These are phyloP conservation scores for Lasiurus borealis DNA, from an alignment of 2,113 vertebrate species.

Conservation along the genomic window DNA sequence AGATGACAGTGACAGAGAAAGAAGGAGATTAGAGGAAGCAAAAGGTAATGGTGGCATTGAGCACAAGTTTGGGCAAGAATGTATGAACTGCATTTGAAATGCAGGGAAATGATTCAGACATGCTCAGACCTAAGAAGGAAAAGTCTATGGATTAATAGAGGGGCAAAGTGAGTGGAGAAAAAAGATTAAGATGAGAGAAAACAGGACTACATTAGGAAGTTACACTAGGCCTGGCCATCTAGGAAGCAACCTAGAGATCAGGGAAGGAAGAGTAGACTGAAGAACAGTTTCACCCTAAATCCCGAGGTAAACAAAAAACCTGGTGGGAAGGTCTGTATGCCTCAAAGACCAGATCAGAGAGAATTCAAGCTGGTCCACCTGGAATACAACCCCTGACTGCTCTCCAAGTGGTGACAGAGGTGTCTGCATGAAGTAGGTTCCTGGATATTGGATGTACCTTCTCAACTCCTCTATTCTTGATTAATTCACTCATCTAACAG, in stretches of 20 bases:
- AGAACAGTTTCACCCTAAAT: not conserved
- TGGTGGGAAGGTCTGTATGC: not conserved
- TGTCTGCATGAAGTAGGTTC: not conserved
- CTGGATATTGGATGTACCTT: not conserved
- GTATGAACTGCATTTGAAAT: not conserved
- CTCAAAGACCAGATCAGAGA: not conserved
- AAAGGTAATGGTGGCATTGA: not conserved
- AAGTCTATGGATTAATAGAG: not conserved
- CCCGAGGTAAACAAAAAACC: not conserved
- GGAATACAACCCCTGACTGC: not conserved
- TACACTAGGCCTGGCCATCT: not conserved
- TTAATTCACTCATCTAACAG: not conserved
- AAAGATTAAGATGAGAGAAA: not conserved
- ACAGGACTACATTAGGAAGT: not conserved
- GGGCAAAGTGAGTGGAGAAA: not conserved
- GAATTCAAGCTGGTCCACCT: not conserved
- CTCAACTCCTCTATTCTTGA: not conserved
- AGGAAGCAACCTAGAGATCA: not conserved
- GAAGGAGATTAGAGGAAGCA: not conserved
- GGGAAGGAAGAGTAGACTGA: not conserved
- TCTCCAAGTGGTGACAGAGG: not conserved
- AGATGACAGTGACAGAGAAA: not conserved
- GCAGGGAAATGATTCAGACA: not conserved
- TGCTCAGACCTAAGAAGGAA: not conserved
- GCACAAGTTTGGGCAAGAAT: not conserved